These are phyloP conservation scores for Halcyon malimbica DNA, from an alignment of 2,113 vertebrate genomes.

Conservation along the genomic window DNA sequence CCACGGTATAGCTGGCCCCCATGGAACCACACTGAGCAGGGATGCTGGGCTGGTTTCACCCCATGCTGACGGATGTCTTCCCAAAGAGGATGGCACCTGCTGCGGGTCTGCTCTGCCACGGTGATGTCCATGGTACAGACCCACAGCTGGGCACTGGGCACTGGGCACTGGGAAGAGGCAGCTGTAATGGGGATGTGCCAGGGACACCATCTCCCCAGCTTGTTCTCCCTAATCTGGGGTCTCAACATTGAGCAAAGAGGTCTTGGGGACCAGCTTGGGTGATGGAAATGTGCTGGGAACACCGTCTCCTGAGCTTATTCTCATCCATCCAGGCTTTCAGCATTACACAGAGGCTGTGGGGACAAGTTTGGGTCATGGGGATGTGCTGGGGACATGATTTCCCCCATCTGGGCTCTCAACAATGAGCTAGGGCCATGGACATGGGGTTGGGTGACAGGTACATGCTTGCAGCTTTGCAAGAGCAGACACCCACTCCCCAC, in stretches of 20 bases:
- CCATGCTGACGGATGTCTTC: neutral
- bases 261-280: accelerated
- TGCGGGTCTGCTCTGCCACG: neutral
- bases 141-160: too few species aligned
- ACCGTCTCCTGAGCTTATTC: neutral
- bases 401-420: neutral
- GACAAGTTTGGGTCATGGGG: neutral
- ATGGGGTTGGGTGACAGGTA: neutral
- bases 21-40: accelerated
- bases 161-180: neutral
- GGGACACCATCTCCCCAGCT: neutral
- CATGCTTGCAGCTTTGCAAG: neutral
- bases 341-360: neutral
- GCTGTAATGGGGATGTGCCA: too few species aligned
- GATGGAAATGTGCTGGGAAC: neutral
- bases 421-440: neutral
- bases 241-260: neutral
- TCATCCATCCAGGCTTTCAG: neutral
- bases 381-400: neutral
- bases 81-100: neutral
- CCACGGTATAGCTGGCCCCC: accelerated
- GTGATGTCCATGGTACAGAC: neutral
- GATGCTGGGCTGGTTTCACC: neutral
- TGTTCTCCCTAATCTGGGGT: neutral
- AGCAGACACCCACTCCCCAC: neutral